Base-by-base conservation (phyloP, 2,113 vertebrate genomes). In the Anser cygnoides region DNA sequence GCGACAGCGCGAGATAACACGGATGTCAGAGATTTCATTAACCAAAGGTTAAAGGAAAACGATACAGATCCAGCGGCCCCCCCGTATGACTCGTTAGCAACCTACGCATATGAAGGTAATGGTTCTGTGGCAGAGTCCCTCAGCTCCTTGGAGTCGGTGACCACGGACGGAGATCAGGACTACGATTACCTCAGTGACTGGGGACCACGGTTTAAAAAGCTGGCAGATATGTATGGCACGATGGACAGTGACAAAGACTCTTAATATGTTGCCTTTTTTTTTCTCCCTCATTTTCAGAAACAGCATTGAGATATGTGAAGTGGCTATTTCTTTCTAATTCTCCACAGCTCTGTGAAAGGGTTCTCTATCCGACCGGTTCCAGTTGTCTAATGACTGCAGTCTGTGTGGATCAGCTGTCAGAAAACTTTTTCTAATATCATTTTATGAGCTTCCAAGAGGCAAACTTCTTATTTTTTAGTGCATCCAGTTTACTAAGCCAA, bases 121-220 rank as follows among this genome's bases (percentile, higher is more conserved):
- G 99, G 99, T 70, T 99, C 99, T 1, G 98, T 99, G 52, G 99
- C 99, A 0, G 98, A 99, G 58, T 99, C 99, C 25, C 99, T 99
- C 88, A 99, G 99, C 98, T 99, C 99, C 9, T 98, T 99, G 67
- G 99, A 98, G 95, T 99, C 99, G 3, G 98, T 93, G 95, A 99
- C 98, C 90, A 98, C 98, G 1, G 99, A 99, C 1, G 98, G 98
- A n/a, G 98, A 99, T 85, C 99, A 99, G 93, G 99, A 99, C 98
- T 99, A 99, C 9, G 99, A 99, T 96, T 99, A 99, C 97, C 98
- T 99, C 88, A 99, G 99, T 93, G 99, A 99, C 96, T 99, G 99
- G 99, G 99, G 99, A 4, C 99, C 99, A 4, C 98, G 99, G 1
- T 99, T 99, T 97, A 99, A 99, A 97, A 99, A 99, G 97, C 98